Evolutionary conservation across 2,113 vertebrate genomes (phyloP), one percentile per base, ranked within the genome.

Genomic region (Semicossyphus pulcher): DNA sequence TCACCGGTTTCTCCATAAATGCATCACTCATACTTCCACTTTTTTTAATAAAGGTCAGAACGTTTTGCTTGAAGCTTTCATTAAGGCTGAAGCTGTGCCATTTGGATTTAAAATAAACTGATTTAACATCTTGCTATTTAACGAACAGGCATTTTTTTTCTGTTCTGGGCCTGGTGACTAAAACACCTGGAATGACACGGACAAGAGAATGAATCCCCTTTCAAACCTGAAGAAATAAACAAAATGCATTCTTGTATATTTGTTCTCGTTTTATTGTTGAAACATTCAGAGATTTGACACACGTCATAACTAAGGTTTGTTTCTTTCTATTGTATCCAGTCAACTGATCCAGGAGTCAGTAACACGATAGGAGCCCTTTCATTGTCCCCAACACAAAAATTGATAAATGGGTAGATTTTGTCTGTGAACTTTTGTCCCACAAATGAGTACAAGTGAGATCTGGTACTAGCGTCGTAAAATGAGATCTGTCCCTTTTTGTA

Each of bases 391-490:
- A 76, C 65, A 76, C 90, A 93, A 12, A 74, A 53, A 57, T 73
- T 75, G 44, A 92, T 1, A 42, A 87, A 93, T 0, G 88, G 90
- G 53, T 81, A 80, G 10, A 91, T 67, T 53, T 47, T 78, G 7
- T 60, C 80, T 3, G 31, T 78, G 20, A 88, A 86, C 0, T 0
- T 15, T 26, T 78, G 63, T 26, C 66, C 60, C 3, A 3, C 29
- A 76, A 92, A 93, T 16, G 44, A 20, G 59, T 76, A 87, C 18
- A 91, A 1, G 12, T 73, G 59, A 62, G 28, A 15, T 63, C 64
- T 89, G 25, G 31, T 3, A 1, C 42, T 25, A 11, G 72, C n/a
- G 5, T 91, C 52, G 4, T 87, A 91, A 48, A 91, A 89, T 1
- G 76, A 73, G 14, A 93, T 32, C 41, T 73, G 28, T 15, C 79